These are phyloP conservation scores for Erpobdella octoculata DNA, from an alignment of 2,888 invertebrate species.

Conservation along the genomic window DNA sequence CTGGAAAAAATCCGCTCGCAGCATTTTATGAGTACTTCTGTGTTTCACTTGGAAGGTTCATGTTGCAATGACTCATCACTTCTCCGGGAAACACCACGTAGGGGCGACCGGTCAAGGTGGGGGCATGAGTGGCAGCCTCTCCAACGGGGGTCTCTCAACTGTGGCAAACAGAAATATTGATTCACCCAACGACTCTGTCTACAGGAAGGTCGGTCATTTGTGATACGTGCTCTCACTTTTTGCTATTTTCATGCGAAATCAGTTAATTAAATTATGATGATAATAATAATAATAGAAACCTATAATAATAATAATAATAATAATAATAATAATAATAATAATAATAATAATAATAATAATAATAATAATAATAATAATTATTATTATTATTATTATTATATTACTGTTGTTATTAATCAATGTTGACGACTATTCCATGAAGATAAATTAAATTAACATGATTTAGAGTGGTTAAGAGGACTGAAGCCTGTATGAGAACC, in stretches of 20 bases:
- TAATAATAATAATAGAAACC: too few relatives aligned
- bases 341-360: background rate
- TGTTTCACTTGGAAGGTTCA: too few relatives aligned
- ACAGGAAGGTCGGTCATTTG: constrained; percentile 27
- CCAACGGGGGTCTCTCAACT: constrained; percentile 12
- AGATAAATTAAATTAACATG: too few relatives aligned
- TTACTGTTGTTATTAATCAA: background rate
- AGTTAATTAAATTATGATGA: too few relatives aligned
- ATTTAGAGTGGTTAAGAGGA: too few relatives aligned
- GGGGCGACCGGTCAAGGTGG: background rate
- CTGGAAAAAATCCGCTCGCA: too few relatives aligned
- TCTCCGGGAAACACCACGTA: background rate
- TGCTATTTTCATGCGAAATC: too few relatives aligned
- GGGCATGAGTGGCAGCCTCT: constrained; percentile 8
- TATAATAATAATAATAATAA: background rate
- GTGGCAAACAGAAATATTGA: constrained; percentile 7
- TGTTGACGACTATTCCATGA: too few relatives aligned
- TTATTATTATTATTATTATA: background rate
- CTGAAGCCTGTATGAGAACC: too few relatives aligned
- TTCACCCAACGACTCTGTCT: constrained; percentile 25
- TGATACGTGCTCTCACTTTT: too few relatives aligned
- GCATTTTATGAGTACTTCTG: too few relatives aligned
- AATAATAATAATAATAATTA: background rate
- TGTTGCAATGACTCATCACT: background rate
- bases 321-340: background rate